Percentiles rank a stretch among this genome's conserved stretches.
phyloP scores from a whole-genome alignment of 2,113 vertebrate genomes.

The Chaetops frenatus region DNA sequence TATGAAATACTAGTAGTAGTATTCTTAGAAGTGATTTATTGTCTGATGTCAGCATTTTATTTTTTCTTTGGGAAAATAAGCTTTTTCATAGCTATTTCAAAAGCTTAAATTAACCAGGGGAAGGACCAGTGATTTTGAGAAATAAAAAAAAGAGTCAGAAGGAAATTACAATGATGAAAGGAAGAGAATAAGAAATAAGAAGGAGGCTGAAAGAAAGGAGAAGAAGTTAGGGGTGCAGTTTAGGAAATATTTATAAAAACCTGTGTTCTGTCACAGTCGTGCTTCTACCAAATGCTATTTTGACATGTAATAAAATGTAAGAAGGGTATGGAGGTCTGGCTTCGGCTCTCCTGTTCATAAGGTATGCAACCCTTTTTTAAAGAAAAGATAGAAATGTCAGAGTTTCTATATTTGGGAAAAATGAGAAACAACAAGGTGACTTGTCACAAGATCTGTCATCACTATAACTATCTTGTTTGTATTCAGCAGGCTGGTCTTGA shows the following conservation, averaged over 20 bases:
- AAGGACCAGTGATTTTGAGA: neutral
- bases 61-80: neutral
- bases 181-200: neutral
- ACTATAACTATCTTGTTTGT: neutral
- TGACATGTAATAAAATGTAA: neutral
- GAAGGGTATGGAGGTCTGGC: neutral
- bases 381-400: neutral
- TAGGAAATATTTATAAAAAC: neutral
- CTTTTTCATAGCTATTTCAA: neutral
- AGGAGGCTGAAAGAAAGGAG: neutral
- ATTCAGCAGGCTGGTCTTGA: neutral
- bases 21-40: neutral
- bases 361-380: neutral
- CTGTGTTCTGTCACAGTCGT: neutral
- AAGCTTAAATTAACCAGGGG: neutral
- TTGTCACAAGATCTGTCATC: neutral
- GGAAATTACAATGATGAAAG: neutral
- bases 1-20: neutral
- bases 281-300: neutral
- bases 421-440: neutral
- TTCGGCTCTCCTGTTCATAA: neutral
- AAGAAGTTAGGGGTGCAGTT: neutral
- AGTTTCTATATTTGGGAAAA: neutral
- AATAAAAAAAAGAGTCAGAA: neutral
- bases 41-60: neutral